A percentile compares a stretch with the other conserved stretches of the same genome.
phyloP scores from a whole-genome alignment of 2,888 invertebrate genomes.

The Halictus ligatus region DNA sequence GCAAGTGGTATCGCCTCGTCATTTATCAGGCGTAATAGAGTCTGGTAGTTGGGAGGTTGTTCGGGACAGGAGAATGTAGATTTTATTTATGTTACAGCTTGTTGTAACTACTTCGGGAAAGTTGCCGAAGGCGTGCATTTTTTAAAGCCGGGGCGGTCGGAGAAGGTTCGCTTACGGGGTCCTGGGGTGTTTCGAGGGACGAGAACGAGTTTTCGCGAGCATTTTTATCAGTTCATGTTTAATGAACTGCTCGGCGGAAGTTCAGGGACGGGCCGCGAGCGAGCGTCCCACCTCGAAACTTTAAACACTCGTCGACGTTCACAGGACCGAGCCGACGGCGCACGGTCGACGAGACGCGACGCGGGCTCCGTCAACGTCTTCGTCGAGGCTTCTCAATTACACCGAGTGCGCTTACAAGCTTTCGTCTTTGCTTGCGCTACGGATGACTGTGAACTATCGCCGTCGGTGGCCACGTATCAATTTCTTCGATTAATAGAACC shows the following conservation, averaged over 20 bases:
- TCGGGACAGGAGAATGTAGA: not conserved
- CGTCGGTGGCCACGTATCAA: constrained; percentile 38
- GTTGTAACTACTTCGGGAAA: constrained; percentile 2
- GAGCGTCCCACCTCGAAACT: constrained; percentile 13
- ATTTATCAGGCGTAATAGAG: not conserved
- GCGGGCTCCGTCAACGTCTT: constrained; percentile 18
- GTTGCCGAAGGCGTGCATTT: constrained; percentile 14
- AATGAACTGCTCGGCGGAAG: constrained; percentile 6
- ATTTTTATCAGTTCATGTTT: constrained; percentile 13
- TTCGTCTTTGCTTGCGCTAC: constrained; percentile 19
- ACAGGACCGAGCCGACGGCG: not conserved
- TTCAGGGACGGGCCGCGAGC: not conserved
- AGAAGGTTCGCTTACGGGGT: not conserved
- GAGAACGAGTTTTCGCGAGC: not conserved
- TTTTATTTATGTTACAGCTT: constrained; percentile 7
- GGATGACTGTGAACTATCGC: constrained; percentile 6
- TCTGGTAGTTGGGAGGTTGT: not conserved
- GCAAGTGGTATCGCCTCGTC: not conserved
- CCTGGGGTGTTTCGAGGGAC: too few relatives aligned
- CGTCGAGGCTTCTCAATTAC: constrained; percentile 45
- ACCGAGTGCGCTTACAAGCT: not conserved
- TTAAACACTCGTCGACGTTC: constrained; percentile 19
- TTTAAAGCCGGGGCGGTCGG: not conserved
- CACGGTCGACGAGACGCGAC: too few relatives aligned
- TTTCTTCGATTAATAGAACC: constrained; percentile 52